Evolutionary conservation across 2,113 vertebrate species (phyloP).

Genomic region (Pachyramphus minor): DNA sequence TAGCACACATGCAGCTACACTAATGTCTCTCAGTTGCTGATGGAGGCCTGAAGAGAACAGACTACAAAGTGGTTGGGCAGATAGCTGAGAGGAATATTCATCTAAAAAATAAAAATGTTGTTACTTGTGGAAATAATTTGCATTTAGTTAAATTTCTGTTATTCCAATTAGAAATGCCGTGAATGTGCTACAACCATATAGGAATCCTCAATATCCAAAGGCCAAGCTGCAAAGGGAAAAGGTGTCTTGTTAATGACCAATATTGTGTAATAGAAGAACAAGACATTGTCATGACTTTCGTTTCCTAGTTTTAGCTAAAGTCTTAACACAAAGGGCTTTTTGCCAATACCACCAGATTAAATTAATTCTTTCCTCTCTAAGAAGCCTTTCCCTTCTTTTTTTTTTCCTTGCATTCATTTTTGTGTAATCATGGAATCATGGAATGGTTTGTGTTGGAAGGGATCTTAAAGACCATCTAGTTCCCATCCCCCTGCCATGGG

Average conservation of each 20-base stretch:
- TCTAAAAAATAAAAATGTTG: background rate
- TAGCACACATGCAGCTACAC: constrained; percentile 51
- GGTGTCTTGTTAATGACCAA: background rate
- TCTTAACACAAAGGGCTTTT: background rate
- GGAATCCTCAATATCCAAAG: background rate
- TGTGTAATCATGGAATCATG: background rate
- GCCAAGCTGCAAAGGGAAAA: background rate
- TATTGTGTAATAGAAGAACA: background rate
- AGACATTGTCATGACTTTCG: background rate
- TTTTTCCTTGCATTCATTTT: background rate
- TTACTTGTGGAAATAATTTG: background rate
- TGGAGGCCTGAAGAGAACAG: background rate
- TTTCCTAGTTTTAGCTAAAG: background rate
- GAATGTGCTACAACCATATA: background rate
- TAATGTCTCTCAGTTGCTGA: constrained; percentile 29
- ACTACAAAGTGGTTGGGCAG: background rate
- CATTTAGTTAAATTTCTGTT: background rate
- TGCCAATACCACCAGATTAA: background rate
- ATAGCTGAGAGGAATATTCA: background rate
- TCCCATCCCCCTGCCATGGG: accelerated
- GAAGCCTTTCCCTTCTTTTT: accelerated
- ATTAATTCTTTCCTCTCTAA: background rate
- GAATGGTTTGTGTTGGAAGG: accelerated
- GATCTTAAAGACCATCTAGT: background rate
- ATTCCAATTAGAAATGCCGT: background rate